Percentiles rank a stretch among this genome's conserved stretches.
Evolutionary conservation across 2,113 vertebrate genomes (phyloP).

Genomic region (Channa maculata): DNA sequence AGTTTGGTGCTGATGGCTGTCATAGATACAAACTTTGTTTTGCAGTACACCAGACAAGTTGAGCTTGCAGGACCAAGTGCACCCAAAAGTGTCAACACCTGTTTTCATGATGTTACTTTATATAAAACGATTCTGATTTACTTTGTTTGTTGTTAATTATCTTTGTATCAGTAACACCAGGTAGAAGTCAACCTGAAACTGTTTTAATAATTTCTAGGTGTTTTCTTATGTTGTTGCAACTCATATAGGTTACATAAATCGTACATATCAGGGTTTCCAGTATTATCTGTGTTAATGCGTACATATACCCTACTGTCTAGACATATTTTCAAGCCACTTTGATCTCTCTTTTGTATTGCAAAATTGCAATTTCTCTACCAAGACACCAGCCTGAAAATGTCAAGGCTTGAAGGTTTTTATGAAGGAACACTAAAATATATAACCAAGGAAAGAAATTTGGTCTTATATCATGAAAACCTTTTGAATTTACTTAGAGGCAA

Average conservation of each 20-base stretch:
- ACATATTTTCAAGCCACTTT: not conserved
- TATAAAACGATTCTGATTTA: not conserved
- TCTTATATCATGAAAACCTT: conserved; percentile 32
- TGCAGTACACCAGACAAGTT: no score
- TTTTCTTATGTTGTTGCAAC: not conserved
- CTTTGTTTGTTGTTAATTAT: not conserved
- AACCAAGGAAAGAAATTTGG: not conserved
- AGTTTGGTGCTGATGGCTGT: not conserved
- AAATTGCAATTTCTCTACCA: conserved; percentile 4
- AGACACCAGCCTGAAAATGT: conserved; percentile 38
- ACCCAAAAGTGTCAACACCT: not conserved
- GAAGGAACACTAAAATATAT: conserved; percentile 11
- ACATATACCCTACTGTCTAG: not conserved
- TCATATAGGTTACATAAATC: not conserved
- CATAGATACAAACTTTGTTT: not conserved
- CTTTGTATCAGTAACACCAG: not conserved
- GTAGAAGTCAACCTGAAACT: no score
- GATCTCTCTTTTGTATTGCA: not conserved
- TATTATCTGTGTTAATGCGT: not conserved
- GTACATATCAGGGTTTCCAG: not conserved
- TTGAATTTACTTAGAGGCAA: conserved; percentile 31
- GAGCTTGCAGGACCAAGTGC: not conserved
- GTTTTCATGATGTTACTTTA: conserved; percentile 1
- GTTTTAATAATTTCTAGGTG: not conserved
- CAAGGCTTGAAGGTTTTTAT: conserved; percentile 24